These are phyloP conservation scores for Drosophila anceps DNA, from an alignment of 2,888 invertebrate genomes.

Conservation along the genomic window DNA sequence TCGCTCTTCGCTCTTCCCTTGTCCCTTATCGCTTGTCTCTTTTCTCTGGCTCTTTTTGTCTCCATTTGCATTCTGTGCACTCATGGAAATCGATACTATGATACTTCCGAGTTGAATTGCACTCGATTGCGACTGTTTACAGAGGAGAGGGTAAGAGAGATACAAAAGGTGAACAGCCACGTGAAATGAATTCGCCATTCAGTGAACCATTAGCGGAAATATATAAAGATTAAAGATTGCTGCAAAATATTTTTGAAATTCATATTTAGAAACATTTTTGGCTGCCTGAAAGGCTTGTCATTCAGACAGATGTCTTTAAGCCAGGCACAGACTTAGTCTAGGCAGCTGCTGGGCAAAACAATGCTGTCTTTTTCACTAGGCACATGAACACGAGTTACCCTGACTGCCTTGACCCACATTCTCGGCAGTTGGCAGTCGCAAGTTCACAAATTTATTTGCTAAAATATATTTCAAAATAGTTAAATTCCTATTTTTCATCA, in stretches of 20 bases:
- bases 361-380: neutral
- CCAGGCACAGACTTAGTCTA: slow-evolving; percentile 34
- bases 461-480: slow-evolving; percentile 72
- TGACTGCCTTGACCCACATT: slow-evolving; percentile 60
- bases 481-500: slow-evolving; percentile 77
- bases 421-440: slow-evolving; percentile 20
- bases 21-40: neutral
- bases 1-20: neutral
- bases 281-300: neutral
- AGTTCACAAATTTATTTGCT: slow-evolving; percentile 49
- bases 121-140: slow-evolving; percentile 18
- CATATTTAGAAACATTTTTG: neutral
- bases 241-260: neutral
- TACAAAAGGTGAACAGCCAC: slow-evolving; percentile 6
- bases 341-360: slow-evolving; percentile 18
- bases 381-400: slow-evolving; percentile 28
- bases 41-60: neutral
- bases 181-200: neutral
- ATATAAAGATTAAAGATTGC: neutral
- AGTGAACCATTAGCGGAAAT: slow-evolving; percentile 1
- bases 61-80: slow-evolving; percentile 26
- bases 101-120: slow-evolving; percentile 38
- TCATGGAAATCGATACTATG: slow-evolving; percentile 63
- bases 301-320: neutral
- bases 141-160: neutral